These are phyloP conservation scores for Adineta ricciae DNA, from an alignment of 2,888 invertebrate genomes.

Conservation along the genomic window DNA sequence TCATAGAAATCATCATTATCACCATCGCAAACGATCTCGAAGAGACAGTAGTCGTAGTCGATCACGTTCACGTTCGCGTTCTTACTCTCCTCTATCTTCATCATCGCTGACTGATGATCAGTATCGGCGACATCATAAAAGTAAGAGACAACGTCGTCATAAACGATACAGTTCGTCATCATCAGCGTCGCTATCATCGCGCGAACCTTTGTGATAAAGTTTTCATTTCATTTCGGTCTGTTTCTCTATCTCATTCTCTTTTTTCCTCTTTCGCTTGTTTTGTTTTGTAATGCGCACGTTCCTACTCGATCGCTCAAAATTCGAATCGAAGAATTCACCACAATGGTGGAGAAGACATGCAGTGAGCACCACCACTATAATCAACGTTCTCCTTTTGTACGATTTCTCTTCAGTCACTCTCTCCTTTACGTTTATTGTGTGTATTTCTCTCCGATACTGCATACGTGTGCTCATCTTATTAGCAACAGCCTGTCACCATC, in stretches of 20 bases:
- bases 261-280: background rate
- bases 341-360: background rate
- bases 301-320: background rate
- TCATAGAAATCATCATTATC: background rate
- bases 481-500: background rate
- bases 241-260: background rate
- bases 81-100: background rate
- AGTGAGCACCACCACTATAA: constrained; percentile 8
- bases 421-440: background rate
- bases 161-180: background rate
- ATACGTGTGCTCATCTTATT: background rate
- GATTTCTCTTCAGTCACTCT: background rate
- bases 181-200: background rate
- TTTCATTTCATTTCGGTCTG: background rate
- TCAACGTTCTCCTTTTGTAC: background rate
- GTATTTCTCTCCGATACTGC: background rate
- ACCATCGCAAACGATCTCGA: background rate
- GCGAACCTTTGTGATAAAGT: constrained; percentile 5
- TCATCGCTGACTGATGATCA: background rate
- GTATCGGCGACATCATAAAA: background rate
- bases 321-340: background rate
- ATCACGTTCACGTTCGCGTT: background rate
- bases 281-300: background rate
- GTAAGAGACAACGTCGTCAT: background rate
- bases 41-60: background rate